Evolutionary conservation across 1,140 invertebrate species (phyloP).

Genomic region (Leptopilina clavipes): DNA sequence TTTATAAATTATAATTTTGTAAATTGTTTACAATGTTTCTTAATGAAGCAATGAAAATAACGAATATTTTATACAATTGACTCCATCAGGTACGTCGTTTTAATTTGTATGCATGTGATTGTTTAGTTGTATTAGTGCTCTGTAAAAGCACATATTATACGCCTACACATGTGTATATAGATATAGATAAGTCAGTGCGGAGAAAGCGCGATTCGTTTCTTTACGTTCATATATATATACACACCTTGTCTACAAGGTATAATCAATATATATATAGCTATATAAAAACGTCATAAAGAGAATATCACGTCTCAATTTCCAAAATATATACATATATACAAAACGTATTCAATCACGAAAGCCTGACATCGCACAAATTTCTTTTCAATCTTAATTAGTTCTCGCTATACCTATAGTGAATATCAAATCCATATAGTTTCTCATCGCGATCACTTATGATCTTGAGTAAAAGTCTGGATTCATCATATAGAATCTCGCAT

Average conservation of each 20-base stretch:
- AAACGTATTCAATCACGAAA: neutral
- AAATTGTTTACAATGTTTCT: neutral
- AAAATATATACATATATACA: slow-evolving; percentile 17
- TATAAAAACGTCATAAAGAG: neutral
- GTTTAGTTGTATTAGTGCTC: neutral
- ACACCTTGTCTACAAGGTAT: slow-evolving; percentile 8
- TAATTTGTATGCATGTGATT: neutral
- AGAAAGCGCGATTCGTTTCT: slow-evolving; percentile 31
- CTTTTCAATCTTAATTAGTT: neutral
- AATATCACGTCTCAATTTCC: neutral
- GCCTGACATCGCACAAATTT: neutral
- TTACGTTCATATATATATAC: neutral
- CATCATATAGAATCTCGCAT: slow-evolving; percentile 7
- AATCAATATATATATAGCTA: neutral
- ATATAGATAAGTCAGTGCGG: neutral
- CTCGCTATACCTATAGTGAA: neutral
- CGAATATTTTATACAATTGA: neutral
- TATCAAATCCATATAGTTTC: neutral
- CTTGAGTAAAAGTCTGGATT: slow-evolving; percentile 15
- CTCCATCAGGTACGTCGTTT: neutral
- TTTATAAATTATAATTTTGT: too few relatives aligned
- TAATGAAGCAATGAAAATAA: neutral
- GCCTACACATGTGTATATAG: neutral
- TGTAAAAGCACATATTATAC: slow-evolving; percentile 13
- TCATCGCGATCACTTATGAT: slow-evolving; percentile 10